Base-by-base conservation (phyloP, 2,888 invertebrate species). In the Limnephilus rhombicus region DNA sequence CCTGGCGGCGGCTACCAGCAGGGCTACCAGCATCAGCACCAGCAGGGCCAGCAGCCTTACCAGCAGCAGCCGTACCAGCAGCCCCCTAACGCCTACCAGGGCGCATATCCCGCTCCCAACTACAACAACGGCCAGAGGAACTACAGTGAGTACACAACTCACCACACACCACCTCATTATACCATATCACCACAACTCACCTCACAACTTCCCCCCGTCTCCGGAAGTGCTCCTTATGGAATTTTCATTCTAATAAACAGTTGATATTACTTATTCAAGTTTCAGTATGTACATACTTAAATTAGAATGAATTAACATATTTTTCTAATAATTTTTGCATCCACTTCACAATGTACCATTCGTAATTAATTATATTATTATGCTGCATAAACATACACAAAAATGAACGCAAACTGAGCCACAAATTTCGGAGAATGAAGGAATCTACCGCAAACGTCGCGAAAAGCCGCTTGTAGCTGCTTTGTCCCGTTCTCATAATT, bases 1-100 rank as follows among this genome's bases (percentile, higher is more conserved):
- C 94, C 95, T 93, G 95, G 95, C 94, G 95, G 95, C 94, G 93
- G 95, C 95, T 96, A 92, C 45, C 94, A 94, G 93, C 96, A 96
- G 85, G 96, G 96, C 37, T 96, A 97, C 94, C 97, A 97, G 37
- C 97, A 96, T 94, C 96, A 97, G 37, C 97, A 96, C 94, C 96
- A 96, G 95, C 96, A 96, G 89, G 96, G 96, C 90, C 96, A 96
- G 49, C 96, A 96, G 95, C 96, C 96, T 88, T 96, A 95, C 93
- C 94, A 94, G 68, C 96, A 97, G 94, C 97, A 96, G 94, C 96
- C 96, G 92, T 96, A 96, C 90, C 96, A 96, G 93, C 95, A 93
- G 94, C 95, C 94, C 91, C 94, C 94, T 93, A 94, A 94, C 53
- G 94, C 94, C 24, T 97, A 97, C 94, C 97, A 96, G 93, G 96